Evolutionary conservation across 2,888 invertebrate genomes (phyloP).

Genomic region (Kryphioiulus occultus): DNA sequence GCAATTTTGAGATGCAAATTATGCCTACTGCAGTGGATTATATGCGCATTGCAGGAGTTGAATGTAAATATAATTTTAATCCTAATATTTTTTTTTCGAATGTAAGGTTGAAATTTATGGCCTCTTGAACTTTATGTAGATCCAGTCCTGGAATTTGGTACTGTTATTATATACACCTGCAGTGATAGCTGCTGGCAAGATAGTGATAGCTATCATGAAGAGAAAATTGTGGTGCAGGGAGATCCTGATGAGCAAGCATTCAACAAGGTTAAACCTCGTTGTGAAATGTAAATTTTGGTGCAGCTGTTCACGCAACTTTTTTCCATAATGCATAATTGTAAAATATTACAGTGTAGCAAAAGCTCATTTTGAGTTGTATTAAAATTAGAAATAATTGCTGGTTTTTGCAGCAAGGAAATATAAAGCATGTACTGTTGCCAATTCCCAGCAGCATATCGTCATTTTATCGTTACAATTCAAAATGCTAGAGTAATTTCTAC

Average conservation of each 20-base stretch:
- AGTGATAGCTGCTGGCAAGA: constrained; percentile 83
- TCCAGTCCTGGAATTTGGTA: constrained; percentile 79
- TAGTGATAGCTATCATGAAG: constrained; percentile 72
- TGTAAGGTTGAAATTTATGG: neutral
- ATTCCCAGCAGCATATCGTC: neutral
- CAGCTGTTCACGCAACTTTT: neutral
- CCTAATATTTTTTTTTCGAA: neutral
- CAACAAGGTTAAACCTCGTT: constrained; percentile 3
- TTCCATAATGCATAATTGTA: neutral
- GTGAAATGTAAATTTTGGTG: neutral
- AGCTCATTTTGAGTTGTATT: neutral
- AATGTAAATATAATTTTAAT: constrained; percentile 46
- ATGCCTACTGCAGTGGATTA: constrained; percentile 80
- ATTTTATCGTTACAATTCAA: neutral
- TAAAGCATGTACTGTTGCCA: neutral
- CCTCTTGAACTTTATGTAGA: constrained; percentile 42
- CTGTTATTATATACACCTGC: constrained; percentile 85
- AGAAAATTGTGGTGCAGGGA: constrained; percentile 78
- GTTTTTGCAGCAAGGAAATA: neutral
- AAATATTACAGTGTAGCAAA: neutral
- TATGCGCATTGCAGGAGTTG: constrained; percentile 65
- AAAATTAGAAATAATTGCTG: neutral
- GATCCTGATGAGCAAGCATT: constrained; percentile 64
- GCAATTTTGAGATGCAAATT: constrained; percentile 83
- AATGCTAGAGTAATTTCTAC: neutral